These are phyloP conservation scores for Speoplatyrhinus poulsoni DNA, from an alignment of 2,113 vertebrate species.

Conservation along the genomic window DNA sequence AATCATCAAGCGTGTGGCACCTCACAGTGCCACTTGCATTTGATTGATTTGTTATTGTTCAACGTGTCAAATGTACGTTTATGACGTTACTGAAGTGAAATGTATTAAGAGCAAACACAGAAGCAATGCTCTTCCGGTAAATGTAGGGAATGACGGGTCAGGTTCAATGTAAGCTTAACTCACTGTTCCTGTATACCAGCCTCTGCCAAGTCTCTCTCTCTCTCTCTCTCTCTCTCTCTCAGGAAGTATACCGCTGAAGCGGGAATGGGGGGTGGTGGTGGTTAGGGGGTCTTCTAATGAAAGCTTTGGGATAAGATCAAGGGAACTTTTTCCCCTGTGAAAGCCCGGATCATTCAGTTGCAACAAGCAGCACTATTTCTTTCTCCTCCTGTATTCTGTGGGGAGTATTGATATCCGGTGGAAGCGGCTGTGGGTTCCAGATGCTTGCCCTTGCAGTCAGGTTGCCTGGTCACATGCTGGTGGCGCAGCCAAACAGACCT, in stretches of 20 bases:
- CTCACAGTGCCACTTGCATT: no score
- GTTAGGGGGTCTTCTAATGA: conserved; percentile 30
- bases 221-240: conserved; percentile 36
- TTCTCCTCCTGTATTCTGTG: conserved; percentile 46
- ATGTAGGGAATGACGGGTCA: conserved; percentile 18
- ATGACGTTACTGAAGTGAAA: background rate
- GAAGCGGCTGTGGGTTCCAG: conserved; percentile 61
- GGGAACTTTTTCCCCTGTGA: conserved; percentile 57
- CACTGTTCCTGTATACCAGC: conserved; percentile 16
- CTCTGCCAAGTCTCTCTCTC: conserved; percentile 50
- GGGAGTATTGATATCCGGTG: conserved; percentile 64
- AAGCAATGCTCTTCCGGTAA: background rate
- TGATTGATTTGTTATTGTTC: background rate
- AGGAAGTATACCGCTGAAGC: conserved; percentile 66
- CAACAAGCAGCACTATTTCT: conserved; percentile 12
- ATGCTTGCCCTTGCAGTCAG: conserved; percentile 70
- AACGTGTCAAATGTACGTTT: background rate
- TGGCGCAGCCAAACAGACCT: conserved; percentile 57
- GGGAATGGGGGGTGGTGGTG: conserved; percentile 7
- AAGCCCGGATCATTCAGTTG: conserved; percentile 54
- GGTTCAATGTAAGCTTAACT: conserved; percentile 21
- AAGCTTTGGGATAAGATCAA: conserved; percentile 64
- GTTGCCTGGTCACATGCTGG: conserved; percentile 74
- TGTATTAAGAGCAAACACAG: background rate
- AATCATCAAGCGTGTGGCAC: no score